Evolutionary conservation across 2,888 invertebrate genomes (phyloP).

Genomic region (Ephialtes manifestator): DNA sequence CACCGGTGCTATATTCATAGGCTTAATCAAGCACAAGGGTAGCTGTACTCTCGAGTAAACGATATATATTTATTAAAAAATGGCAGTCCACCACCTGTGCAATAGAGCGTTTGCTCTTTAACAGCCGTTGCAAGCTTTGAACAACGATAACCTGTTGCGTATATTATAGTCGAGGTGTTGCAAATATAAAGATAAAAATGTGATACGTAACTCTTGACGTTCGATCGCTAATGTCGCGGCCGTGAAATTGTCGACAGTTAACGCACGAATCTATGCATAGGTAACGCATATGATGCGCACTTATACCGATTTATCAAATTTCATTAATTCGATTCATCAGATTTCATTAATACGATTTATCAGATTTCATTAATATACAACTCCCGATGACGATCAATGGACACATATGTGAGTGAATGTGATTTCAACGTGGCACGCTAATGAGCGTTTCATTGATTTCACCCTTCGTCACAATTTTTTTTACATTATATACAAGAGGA

Average conservation of each 20-base stretch:
- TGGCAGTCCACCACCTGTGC: slow-evolving; percentile 54
- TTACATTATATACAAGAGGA: neutral
- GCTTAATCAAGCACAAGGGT: slow-evolving; percentile 47
- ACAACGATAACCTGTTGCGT: slow-evolving; percentile 65
- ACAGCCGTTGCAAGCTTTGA: slow-evolving; percentile 47
- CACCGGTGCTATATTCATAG: slow-evolving; percentile 31
- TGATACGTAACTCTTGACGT: slow-evolving; percentile 23
- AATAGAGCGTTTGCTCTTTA: slow-evolving; percentile 32
- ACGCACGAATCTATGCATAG: neutral
- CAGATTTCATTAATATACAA: too few species aligned
- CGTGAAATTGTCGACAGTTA: slow-evolving; percentile 17
- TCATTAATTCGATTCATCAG: too few species aligned
- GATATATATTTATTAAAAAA: slow-evolving; percentile 52
- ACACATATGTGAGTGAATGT: neutral
- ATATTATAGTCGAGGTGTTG: slow-evolving; percentile 5
- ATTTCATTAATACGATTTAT: too few species aligned
- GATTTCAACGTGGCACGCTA: neutral
- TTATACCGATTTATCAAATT: too few species aligned
- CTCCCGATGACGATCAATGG: slow-evolving; percentile 25
- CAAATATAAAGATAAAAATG: slow-evolving; percentile 9
- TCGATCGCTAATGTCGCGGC: neutral
- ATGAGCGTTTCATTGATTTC: slow-evolving; percentile 1
- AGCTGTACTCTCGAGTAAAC: slow-evolving; percentile 1
- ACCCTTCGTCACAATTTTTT: neutral
- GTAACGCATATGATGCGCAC: too few species aligned